Evolutionary conservation across 2,888 invertebrate genomes (phyloP).

Genomic region (Amphipoea lucens): DNA sequence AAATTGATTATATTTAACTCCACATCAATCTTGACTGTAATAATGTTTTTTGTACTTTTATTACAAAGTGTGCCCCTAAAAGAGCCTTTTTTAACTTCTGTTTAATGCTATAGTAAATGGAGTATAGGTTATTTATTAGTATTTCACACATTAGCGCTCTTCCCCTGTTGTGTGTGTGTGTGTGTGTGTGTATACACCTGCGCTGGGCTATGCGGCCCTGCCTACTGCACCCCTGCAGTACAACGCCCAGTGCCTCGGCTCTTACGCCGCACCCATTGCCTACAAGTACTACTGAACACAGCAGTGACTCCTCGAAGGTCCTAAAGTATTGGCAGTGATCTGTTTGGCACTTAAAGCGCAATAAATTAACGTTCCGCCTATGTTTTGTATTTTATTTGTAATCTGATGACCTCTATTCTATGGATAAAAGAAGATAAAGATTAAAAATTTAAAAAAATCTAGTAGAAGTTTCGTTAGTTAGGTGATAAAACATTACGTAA

Average conservation of each 20-base stretch:
- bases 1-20: no score
- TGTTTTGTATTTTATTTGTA: constrained; percentile 44
- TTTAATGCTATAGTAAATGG: no score
- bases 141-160: no score
- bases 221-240: constrained; percentile 60
- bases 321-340: constrained; percentile 33
- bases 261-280: constrained; percentile 65
- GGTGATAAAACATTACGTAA: no score
- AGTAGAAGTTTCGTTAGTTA: no score
- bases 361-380: constrained; percentile 74
- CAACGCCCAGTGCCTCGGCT: constrained; percentile 59
- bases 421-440: no score
- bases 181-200: constrained; percentile 53
- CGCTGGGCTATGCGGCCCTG: constrained; percentile 62
- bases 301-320: constrained; percentile 9
- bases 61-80: no score
- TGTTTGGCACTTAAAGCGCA: constrained; percentile 52
- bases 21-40: no score
- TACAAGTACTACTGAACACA: constrained; percentile 72
- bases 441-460: no score
- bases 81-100: no score
- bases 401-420: neutral
- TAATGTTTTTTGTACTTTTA: no score
- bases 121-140: no score
- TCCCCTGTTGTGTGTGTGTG: constrained; percentile 47